phyloP scores from a whole-genome alignment of 2,888 invertebrate genomes.

The Platycheirus albimanus region DNA sequence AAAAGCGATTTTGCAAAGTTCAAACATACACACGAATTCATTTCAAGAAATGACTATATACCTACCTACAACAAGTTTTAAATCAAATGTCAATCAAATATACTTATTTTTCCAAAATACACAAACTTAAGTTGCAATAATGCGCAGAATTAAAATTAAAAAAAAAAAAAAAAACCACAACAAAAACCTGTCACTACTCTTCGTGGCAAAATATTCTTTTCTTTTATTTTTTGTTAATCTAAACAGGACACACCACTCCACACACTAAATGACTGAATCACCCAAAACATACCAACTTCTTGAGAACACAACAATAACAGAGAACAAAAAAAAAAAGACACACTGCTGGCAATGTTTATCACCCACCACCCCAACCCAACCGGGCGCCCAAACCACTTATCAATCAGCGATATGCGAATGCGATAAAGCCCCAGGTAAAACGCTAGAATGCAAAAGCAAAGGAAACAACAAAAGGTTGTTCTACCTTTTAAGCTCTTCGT shows the following conservation, averaged over 20 bases:
- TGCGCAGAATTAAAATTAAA: too few relatives aligned
- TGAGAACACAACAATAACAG: background rate
- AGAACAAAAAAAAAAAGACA: constrained; percentile 5
- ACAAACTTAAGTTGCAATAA: background rate
- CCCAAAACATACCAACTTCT: constrained; percentile 32
- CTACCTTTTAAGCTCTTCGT: background rate
- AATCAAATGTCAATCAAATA: constrained; percentile 14
- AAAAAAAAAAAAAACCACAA: constrained; percentile 8
- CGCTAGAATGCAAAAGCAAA: constrained; percentile 39
- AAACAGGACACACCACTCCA: too few relatives aligned
- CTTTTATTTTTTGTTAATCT: constrained; percentile 56
- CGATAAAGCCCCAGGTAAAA: constrained; percentile 32
- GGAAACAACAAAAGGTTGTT: constrained; percentile 25
- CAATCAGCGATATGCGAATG: too few relatives aligned
- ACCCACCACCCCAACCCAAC: constrained; percentile 24
- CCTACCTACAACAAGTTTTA: background rate
- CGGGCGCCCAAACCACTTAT: constrained; percentile 33
- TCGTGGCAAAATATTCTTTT: constrained; percentile 61
- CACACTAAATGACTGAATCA: constrained; percentile 52
- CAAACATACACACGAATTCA: background rate
- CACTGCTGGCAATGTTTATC: constrained; percentile 58
- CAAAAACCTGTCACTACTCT: constrained; percentile 33
- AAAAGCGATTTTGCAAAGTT: constrained; percentile 4
- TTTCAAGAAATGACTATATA: too few relatives aligned
- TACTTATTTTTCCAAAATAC: background rate